Evolutionary conservation across 2,797 vertebrate species (phyloP).

Genomic region (Apogon talboti): DNA sequence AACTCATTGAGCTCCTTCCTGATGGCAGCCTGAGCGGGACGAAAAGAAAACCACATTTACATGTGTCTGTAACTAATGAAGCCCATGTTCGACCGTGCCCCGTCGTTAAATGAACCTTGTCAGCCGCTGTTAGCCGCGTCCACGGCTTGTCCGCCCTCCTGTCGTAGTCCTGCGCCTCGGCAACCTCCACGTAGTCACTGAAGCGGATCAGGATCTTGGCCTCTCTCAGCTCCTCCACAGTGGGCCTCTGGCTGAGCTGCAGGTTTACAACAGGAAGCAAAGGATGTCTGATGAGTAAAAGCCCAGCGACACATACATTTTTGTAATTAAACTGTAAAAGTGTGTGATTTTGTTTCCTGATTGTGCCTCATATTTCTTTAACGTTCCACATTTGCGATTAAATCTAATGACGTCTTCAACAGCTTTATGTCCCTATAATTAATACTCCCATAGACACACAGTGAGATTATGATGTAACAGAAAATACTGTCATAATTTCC

Average conservation of each 20-base stretch:
- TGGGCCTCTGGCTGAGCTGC: conserved; percentile 96
- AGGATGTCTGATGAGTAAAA: neutral
- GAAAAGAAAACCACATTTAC: conserved; percentile 25
- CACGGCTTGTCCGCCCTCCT: conserved; percentile 96
- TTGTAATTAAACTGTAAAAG: neutral
- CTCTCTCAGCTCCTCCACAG: conserved; percentile 94
- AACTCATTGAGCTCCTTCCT: conserved; percentile 99
- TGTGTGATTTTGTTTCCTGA: too few species aligned
- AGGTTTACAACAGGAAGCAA: neutral
- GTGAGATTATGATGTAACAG: conserved; percentile 14
- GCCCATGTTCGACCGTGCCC: neutral
- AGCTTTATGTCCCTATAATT: neutral
- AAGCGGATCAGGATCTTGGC: conserved; percentile 98
- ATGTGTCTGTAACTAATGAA: neutral
- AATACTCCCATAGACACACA: neutral
- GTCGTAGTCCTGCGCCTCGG: conserved; percentile 97
- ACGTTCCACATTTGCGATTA: too few species aligned
- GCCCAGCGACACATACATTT: neutral
- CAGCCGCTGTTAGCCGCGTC: conserved; percentile 95
- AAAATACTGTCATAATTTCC: conserved; percentile 32
- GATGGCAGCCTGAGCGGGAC: conserved; percentile 92
- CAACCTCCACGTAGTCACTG: conserved; percentile 97
- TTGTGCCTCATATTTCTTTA: too few species aligned
- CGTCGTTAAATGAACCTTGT: conserved; percentile 85
- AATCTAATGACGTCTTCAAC: neutral